These are phyloP conservation scores for Araneus ventricosus DNA, from an alignment of 1,140 invertebrate species.

Conservation along the genomic window DNA sequence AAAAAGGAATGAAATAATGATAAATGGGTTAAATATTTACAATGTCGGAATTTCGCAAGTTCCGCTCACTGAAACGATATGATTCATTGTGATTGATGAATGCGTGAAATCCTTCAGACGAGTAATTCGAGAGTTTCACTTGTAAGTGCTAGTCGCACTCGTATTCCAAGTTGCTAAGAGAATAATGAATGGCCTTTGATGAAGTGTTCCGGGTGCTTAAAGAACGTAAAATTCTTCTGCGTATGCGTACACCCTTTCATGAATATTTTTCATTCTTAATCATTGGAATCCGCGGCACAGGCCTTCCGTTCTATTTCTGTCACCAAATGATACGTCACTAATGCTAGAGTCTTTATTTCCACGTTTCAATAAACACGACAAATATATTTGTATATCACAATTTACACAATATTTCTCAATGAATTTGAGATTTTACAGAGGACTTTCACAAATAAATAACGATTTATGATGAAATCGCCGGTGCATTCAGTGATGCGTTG, in stretches of 20 bases:
- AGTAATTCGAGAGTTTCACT: conserved; percentile 47
- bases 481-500: background rate
- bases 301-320: too few relatives aligned
- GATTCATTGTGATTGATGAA: conserved; percentile 65
- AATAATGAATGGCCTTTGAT: conserved; percentile 58
- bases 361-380: too few relatives aligned
- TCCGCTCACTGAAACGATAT: background rate
- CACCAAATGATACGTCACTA: too few relatives aligned
- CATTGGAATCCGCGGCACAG: background rate
- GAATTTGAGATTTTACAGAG: background rate
- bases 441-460: too few relatives aligned
- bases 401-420: too few relatives aligned
- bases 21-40: conserved; percentile 1
- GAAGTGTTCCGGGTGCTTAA: conserved; percentile 64
- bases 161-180: conserved; percentile 54
- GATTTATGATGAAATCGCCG: too few relatives aligned
- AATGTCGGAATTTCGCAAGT: conserved; percentile 17
- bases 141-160: background rate
- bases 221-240: background rate
- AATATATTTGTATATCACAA: too few relatives aligned
- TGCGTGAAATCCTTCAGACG: conserved; percentile 46
- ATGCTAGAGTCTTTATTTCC: too few relatives aligned
- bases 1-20: background rate
- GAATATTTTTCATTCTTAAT: conserved; percentile 4
- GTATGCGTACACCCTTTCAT: background rate